Conservation (phyloP, 2,113 vertebrate genomes). For the Alces alces region DNA sequence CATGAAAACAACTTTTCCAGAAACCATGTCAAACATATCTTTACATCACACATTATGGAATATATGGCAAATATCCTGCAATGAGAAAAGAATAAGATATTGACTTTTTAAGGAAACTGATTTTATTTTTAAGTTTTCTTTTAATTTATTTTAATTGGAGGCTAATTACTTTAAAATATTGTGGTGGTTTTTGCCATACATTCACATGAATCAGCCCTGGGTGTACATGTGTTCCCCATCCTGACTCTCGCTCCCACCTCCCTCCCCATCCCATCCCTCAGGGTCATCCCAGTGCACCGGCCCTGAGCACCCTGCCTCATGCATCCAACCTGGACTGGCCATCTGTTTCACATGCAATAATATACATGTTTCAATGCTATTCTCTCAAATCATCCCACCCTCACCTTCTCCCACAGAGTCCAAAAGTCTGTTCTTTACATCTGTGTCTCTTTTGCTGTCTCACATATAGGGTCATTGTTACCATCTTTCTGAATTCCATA, state of each 20-base stretch:
- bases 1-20: neutral
- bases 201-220: neutral
- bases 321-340: neutral
- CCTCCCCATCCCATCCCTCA: neutral
- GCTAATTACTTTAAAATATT: neutral
- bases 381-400: neutral
- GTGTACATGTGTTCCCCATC: neutral
- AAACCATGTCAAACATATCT: neutral
- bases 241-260: neutral
- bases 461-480: rapidly evolving
- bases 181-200: neutral
- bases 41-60: neutral
- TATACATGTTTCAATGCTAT: neutral
- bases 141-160: neutral
- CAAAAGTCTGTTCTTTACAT: neutral
- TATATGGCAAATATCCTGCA: neutral
- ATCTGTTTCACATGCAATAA: neutral
- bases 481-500: neutral
- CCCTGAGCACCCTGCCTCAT: neutral
- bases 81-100: neutral
- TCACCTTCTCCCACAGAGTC: neutral
- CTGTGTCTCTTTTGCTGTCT: neutral
- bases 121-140: neutral
- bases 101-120: neutral
- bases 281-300: neutral